Evolutionary conservation across 2,113 vertebrate species (phyloP), one percentile per base, ranked within the genome.

Genomic region (Chlorocebus sabaeus): DNA sequence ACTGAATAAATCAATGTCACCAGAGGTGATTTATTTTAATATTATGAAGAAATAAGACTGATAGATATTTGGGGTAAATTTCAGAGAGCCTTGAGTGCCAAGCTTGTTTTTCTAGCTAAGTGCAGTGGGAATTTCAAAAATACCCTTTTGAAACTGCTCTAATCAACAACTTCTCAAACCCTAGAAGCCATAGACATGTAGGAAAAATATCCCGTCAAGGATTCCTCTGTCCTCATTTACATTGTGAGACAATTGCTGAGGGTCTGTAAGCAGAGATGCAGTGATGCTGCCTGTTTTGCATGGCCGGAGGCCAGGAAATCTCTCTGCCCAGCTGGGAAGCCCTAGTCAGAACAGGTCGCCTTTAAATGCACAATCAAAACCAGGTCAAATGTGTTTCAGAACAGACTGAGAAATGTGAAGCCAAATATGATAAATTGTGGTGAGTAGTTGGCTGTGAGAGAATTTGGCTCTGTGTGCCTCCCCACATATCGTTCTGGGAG

Each of bases 301-400:
- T 48, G 93, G 59, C 27, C 52, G 25, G 25, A 67, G 38, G 82
- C 96, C 84, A 94, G 79, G 40, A 95, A 94, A 80, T 59, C 30
- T 96, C 97, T 95, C 84, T 61, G 96, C 93, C 92, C 81, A 94
- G 94, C 89, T 96, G 90, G 90, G n/a, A 72, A 84, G 64, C 32
- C 57, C 90, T 95, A 59, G n/a, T 88, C 96, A 87, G 89, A 76
- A 45, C 96, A 97, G 97, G 98, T 95, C 30, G 50, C 92, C 91
- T 96, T 79, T 83, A 96, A 90, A 96, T 59, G 93, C 35, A 73
- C 84, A 96, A 68, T 95, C 64, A 95, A 94, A 97, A 35, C 90
- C 75, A 96, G 95, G 95, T 97, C 93, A 97, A 98, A 76, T 11
- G 45, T 48, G 80, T 73, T 78, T 32, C 81, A 80, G 68, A 78